These are phyloP conservation scores for Dasyprocta punctata DNA, from an alignment of 2,113 vertebrate species.

Conservation along the genomic window DNA sequence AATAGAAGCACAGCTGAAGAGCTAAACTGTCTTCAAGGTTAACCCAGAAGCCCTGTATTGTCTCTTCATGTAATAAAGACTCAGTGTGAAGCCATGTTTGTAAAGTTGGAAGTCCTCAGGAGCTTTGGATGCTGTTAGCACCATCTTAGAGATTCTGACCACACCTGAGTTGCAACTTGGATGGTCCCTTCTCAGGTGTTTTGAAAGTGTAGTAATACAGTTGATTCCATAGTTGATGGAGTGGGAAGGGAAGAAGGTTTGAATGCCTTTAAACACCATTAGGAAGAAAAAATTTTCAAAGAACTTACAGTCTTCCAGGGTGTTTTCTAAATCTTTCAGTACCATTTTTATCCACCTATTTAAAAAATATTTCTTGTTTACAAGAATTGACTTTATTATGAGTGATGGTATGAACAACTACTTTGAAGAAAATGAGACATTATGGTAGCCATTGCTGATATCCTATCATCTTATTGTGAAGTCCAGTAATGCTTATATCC, in stretches of 20 bases:
- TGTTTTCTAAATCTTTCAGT: background rate
- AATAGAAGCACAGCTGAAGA: background rate
- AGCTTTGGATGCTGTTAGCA: background rate
- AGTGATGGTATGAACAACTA: too few species aligned
- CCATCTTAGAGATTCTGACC: background rate
- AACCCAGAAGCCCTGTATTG: background rate
- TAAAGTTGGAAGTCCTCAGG: background rate
- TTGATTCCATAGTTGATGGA: background rate
- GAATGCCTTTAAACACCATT: background rate
- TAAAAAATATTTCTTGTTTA: background rate
- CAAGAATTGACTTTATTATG: too few species aligned
- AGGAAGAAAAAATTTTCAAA: background rate
- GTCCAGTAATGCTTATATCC: too few species aligned
- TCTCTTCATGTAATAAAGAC: background rate
- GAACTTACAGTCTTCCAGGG: background rate
- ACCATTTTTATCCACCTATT: background rate
- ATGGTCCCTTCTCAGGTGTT: background rate
- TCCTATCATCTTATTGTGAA: too few species aligned
- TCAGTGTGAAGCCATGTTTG: background rate
- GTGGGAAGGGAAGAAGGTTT: background rate
- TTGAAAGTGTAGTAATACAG: background rate
- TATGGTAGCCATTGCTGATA: too few species aligned
- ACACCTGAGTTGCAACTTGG: background rate
- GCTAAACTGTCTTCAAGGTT: background rate
- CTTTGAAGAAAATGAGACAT: too few species aligned